A percentile compares a stretch with the other conserved stretches of the same genome.
These are phyloP conservation scores for Pteruthius melanotis DNA, from an alignment of 2,113 vertebrate species.

Conservation along the genomic window DNA sequence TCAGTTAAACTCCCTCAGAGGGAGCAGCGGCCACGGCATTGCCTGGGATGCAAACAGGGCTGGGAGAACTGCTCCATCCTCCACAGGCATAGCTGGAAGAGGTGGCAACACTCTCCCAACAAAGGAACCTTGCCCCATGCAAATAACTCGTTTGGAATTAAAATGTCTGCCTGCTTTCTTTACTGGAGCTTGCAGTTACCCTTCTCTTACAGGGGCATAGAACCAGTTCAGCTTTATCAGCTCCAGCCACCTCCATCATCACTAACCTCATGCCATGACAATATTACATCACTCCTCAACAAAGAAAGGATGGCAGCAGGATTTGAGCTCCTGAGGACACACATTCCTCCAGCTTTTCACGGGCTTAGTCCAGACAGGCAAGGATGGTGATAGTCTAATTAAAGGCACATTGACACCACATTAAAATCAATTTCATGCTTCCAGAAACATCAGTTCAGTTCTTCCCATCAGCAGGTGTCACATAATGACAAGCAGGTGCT, in stretches of 20 bases:
- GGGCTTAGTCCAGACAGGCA: rapidly evolving
- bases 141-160: background rate
- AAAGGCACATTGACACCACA: rapidly evolving
- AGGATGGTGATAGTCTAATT: background rate
- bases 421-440: background rate
- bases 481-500: rapidly evolving
- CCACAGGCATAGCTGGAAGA: background rate
- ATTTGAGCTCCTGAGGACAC: rapidly evolving
- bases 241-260: background rate
- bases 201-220: background rate
- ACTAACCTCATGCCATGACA: rapidly evolving
- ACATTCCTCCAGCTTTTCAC: background rate
- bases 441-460: background rate
- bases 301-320: background rate
- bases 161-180: background rate
- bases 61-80: background rate
- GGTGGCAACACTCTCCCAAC: background rate
- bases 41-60: background rate
- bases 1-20: background rate
- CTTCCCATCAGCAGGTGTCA: background rate
- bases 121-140: background rate
- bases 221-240: background rate
- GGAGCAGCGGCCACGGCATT: background rate
- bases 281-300: rapidly evolving
- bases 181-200: background rate